Evolutionary conservation across 2,797 vertebrate genomes (phyloP).

Genomic region (Bucorvus abyssinicus): DNA sequence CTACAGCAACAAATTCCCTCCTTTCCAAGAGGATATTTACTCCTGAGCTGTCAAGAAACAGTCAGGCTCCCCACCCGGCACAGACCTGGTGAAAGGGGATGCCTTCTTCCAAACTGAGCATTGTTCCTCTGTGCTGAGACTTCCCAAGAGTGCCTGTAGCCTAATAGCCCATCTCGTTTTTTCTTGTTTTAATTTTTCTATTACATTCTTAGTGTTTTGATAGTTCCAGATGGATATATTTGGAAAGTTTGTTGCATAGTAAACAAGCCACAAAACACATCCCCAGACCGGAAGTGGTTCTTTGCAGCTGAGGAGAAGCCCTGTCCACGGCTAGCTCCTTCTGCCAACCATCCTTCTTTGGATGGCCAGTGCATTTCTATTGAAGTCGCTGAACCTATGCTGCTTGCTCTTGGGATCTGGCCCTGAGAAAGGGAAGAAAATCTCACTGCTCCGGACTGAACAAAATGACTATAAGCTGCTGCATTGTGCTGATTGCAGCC

Average conservation of each 20-base stretch:
- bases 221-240: neutral
- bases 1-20: neutral
- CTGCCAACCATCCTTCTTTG: neutral
- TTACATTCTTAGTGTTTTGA: neutral
- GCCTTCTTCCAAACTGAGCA: neutral
- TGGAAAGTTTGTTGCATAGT: neutral
- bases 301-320: neutral
- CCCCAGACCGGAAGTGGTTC: neutral
- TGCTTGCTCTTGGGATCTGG: neutral
- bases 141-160: neutral
- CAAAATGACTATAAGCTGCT: neutral
- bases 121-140: neutral
- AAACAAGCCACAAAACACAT: neutral
- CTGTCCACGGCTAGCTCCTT: neutral
- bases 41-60: fast-evolving
- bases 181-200: neutral
- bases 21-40: neutral
- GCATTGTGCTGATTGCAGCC: neutral
- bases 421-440: neutral
- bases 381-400: neutral
- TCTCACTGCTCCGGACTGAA: neutral
- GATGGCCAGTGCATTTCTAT: fast-evolving
- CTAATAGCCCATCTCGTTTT: too few relatives aligned
- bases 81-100: fast-evolving
- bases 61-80: neutral